Evolutionary conservation across 2,888 invertebrate genomes (phyloP), one percentile per base, ranked within the genome.

Genomic region (Blastobasis lacticolella): DNA sequence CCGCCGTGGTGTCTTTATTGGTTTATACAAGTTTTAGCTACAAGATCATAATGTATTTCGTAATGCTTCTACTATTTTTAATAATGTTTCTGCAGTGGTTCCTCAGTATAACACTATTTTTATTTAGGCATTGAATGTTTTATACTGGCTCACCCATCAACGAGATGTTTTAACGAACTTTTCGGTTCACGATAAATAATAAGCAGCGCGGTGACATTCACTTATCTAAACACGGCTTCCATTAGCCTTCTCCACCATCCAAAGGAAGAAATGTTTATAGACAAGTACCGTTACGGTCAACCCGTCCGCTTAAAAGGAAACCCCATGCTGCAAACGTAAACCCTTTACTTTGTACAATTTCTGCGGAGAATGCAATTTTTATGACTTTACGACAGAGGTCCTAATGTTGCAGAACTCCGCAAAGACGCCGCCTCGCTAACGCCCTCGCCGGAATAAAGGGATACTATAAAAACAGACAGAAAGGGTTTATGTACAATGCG

Each of bases 401-500:
- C 66, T 63, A 78, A 79, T 71, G 69, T 84, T 83, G 86, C 86
- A 78, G 75, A 85, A 77, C 73, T 75, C 70, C 65, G 82, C 78
- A 85, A 85, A 86, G 85, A 79, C 56, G 71, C 87, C 88, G 88
- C 73, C 84, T 59, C 52, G 5, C 55, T 58, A 60, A 59, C 61
- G 60, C 58, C 64, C 61, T 66, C 64, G 61, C 62, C 63, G 67
- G 73, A 71, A 78, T 78, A 81, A 83, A 80, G 70, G 81, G 75
- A 72, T 77, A 75, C 62, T 77, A 80, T 83, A 84, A 85, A 86
- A 82, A 84, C 84, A 83, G 83, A 83, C 81, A 83, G 81, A 88
- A 88, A 87, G 88, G 87, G 87, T 88, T 86, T 78, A 73, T 23
- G 23, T 67, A 83, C 79, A 86, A 86, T 82, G 83, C 84, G 72